Evolutionary conservation across 1,140 invertebrate species (phyloP), one percentile per base, ranked within the genome.

Genomic region (Bacillus rossius): DNA sequence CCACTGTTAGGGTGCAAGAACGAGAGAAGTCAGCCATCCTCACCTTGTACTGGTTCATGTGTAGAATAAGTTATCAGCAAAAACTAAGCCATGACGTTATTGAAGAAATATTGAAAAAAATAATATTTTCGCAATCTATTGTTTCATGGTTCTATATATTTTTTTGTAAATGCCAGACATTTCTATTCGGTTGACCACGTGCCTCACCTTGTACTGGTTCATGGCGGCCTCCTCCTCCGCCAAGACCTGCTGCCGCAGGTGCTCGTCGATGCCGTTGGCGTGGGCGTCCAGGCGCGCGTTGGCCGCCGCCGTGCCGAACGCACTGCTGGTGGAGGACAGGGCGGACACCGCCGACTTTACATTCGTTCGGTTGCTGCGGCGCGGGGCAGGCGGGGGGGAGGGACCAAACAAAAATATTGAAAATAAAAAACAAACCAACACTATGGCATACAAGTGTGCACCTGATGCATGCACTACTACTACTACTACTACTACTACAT

Each of bases 141-240:
- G n/a, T n/a, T n/a, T n/a, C n/a, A n/a, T n/a, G n/a, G n/a, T n/a
- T n/a, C n/a, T n/a, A n/a, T n/a, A n/a, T n/a, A n/a, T n/a, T n/a
- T n/a, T n/a, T n/a, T n/a, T n/a, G n/a, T n/a, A n/a, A n/a, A n/a
- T n/a, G n/a, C n/a, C n/a, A n/a, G n/a, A n/a, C n/a, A n/a, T n/a
- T n/a, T n/a, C n/a, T n/a, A n/a, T n/a, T n/a, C n/a, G n/a, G n/a
- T n/a, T n/a, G n/a, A n/a, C n/a, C n/a, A n/a, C n/a, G n/a, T n/a
- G n/a, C n/a, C 29, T 34, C 77, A 95, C 94, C 85, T 96, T 97
- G 68, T 96, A 92, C 71, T 96, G 91, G 76, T 93, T 95, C 80
- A 98, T 88, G 29, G 89, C 89, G 25, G 92, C 91, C 74, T 96
- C 93, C 76, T 98, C 95, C 73, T 98, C 95, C 45, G 94, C 94